phyloP scores from a whole-genome alignment of 1,140 invertebrate genomes.

The Pogonognathellus flavescens region DNA sequence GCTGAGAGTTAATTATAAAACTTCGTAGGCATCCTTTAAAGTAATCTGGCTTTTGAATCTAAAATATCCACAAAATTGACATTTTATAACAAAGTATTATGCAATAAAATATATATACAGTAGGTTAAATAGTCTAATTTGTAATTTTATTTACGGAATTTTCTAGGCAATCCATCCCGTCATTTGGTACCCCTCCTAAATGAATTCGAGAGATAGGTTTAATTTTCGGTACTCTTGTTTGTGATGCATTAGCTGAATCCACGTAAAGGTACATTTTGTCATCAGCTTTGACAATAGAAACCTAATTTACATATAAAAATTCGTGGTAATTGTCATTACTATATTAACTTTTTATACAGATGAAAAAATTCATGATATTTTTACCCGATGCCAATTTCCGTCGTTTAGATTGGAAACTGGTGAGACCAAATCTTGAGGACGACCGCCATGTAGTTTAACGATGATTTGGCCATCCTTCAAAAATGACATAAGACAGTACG shows the following conservation, averaged over 20 bases:
- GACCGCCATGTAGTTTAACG: slow-evolving; percentile 78
- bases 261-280: slow-evolving; percentile 79
- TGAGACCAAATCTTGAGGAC: slow-evolving; percentile 77
- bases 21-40: slow-evolving; percentile 87
- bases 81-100: too few species aligned
- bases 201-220: slow-evolving; percentile 81
- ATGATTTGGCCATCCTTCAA: slow-evolving; percentile 80
- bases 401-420: slow-evolving; percentile 77
- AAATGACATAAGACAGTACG: slow-evolving; percentile 80
- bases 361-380: slow-evolving; percentile 7
- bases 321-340: too few species aligned
- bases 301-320: slow-evolving; percentile 68
- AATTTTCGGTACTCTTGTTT: slow-evolving; percentile 78
- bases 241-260: slow-evolving; percentile 75
- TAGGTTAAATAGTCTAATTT: too few species aligned
- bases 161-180: slow-evolving; percentile 70
- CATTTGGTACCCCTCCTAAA: slow-evolving; percentile 82
- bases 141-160: slow-evolving; percentile 59
- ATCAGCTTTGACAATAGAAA: slow-evolving; percentile 74
- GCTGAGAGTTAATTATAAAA: slow-evolving; percentile 80
- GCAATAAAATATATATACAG: too few species aligned
- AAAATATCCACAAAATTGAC: too few species aligned
- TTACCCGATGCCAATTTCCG: slow-evolving; percentile 85
- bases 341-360: too few species aligned
- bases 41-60: slow-evolving; percentile 79